Evolutionary conservation across 2,113 vertebrate species (phyloP), one percentile per base, ranked within the genome.

Genomic region (Gopherus evgoodei): DNA sequence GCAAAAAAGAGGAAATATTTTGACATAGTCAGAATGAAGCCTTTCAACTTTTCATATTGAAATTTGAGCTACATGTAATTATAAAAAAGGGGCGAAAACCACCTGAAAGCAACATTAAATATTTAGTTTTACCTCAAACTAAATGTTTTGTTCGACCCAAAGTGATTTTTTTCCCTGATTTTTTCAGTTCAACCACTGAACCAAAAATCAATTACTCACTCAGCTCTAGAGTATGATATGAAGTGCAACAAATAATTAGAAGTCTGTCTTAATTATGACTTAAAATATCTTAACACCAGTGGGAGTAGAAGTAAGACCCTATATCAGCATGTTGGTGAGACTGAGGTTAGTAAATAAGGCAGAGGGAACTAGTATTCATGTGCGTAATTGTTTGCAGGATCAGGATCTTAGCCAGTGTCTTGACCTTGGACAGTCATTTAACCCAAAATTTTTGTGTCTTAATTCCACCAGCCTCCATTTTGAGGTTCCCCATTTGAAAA

Each of bases 371-470:
- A 53, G 16, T 72, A 21, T 47, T 76, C 42, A 44, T 5, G 38
- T 42, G 72, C 3, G 2, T 24, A 25, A 27, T 24, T 78, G 42
- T 47, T 47, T 47, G 42, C 75, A 47, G 75, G 42, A 27, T 78
- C 6, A 27, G 38, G 6, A 47, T 25, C 75, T 47, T 11, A 12
- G 42, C 72, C 69, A 86, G 35, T 57, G 35, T 87, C 35, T 81
- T 89, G 49, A 62, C 8, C 11, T 83, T 6, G 3, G 4, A 56
- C 10, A 12, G 4, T 90, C 79, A 47, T 14, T 81, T 75, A 69
- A 93, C 1, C 9, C 21, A 89, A 16, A 19, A 0, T 1, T 47
- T 21, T 35, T 4, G 6, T 24, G 29, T 22, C 25, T 24, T 47
- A 93, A 16, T 85, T 10, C 25, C 62, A 25, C 6, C 6, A 78